Evolutionary conservation across 37 sponge, comb jelly and placozoan species (phyloP).

Genomic region (Cliona cf. orientalis): DNA sequence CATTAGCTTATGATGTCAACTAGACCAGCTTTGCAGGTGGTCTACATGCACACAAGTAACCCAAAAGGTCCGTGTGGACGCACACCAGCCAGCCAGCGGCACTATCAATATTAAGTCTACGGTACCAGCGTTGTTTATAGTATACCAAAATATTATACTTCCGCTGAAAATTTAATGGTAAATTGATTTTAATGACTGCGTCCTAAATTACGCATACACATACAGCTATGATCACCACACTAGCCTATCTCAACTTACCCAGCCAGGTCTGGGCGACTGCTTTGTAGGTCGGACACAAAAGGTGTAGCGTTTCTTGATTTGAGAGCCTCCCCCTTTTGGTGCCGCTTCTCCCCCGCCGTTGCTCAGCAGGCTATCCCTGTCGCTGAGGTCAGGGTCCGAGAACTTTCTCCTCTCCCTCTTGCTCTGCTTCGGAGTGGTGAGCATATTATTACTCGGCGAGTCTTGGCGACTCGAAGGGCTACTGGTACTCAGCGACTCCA

Average conservation of each 20-base stretch:
- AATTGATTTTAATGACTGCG: background rate
- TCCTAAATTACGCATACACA: background rate
- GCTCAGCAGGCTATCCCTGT: background rate
- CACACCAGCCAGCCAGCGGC: no score
- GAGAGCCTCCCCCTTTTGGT: background rate
- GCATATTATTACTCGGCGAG: background rate
- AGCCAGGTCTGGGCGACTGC: constrained; percentile 17
- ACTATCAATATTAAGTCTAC: no score
- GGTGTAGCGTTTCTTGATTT: constrained; percentile 31
- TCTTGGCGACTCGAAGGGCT: background rate
- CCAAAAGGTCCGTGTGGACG: no score
- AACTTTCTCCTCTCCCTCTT: constrained; percentile 14
- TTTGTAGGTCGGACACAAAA: constrained; percentile 25
- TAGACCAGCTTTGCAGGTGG: no score
- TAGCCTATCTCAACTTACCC: constrained; percentile 28
- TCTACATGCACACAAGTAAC: no score
- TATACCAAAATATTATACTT: no score
- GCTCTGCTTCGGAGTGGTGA: background rate
- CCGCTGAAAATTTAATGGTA: no score
- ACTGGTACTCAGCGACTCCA: constrained; percentile 10
- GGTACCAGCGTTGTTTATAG: background rate
- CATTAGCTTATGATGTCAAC: no score
- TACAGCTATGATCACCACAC: background rate
- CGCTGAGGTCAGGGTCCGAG: constrained; percentile 10
- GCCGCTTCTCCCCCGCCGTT: background rate